These are phyloP conservation scores for Eudemis profundana DNA, from an alignment of 2,888 invertebrate genomes.

Conservation along the genomic window DNA sequence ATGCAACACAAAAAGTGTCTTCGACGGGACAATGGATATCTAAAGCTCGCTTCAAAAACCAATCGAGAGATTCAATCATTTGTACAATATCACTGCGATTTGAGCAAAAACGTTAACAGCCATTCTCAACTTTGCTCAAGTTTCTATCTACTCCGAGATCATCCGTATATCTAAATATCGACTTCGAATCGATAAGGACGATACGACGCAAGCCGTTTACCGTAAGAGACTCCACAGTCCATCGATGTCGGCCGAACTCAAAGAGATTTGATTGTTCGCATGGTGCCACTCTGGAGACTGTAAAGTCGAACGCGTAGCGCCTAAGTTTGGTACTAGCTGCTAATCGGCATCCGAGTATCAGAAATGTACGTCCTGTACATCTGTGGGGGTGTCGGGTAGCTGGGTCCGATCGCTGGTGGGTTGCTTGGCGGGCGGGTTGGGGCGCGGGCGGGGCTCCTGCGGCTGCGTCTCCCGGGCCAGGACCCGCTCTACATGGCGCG, in stretches of 20 bases:
- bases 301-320: too few species aligned
- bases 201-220: not conserved
- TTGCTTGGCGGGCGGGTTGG: conserved; percentile 66
- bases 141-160: conserved; percentile 32
- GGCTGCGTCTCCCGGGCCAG: conserved; percentile 85
- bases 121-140: conserved; percentile 25
- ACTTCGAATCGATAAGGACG: not conserved
- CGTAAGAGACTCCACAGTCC: too few species aligned
- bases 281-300: too few species aligned
- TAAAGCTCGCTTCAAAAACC: conserved; percentile 20
- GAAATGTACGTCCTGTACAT: conserved; percentile 87
- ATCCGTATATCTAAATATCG: conserved; percentile 4
- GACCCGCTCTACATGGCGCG: conserved; percentile 85
- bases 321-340: conserved; percentile 26
- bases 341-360: conserved; percentile 56
- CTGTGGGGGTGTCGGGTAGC: conserved; percentile 87
- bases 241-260: too few species aligned
- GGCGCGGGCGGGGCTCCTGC: conserved; percentile 69
- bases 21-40: conserved; percentile 13
- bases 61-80: conserved; percentile 29
- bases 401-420: conserved; percentile 67
- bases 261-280: too few species aligned
- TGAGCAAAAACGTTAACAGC: conserved; percentile 20
- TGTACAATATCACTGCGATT: conserved; percentile 23
- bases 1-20: conserved; percentile 32